Conservation (phyloP, 2,888 invertebrate genomes). For the Branchellion lobata region DNA sequence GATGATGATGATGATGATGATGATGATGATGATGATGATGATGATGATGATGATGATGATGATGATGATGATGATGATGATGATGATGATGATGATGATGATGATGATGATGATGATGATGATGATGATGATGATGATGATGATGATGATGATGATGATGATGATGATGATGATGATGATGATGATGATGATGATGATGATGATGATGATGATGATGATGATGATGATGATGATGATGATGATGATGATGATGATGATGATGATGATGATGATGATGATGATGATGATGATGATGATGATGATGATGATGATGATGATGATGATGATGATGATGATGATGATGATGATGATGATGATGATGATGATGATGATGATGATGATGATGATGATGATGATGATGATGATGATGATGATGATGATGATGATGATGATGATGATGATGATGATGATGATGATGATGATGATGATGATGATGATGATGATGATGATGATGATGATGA, state of each 20-base stretch:
- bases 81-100: conserved; percentile 30
- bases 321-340: no score
- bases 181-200: conserved; percentile 27
- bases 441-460: no score
- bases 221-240: conserved; percentile 28
- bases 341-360: no score
- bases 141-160: conserved; percentile 30
- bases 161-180: conserved; percentile 36
- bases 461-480: no score
- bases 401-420: no score
- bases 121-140: conserved; percentile 32
- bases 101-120: conserved; percentile 23
- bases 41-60: conserved; percentile 23
- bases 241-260: neutral
- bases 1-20: conserved; percentile 32
- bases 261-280: no score
- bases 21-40: conserved; percentile 30
- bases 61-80: conserved; percentile 32
- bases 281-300: no score
- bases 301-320: no score
- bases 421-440: no score
- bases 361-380: no score
- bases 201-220: conserved; percentile 16
- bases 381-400: no score
- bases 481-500: no score